Evolutionary conservation across 2,888 invertebrate species (phyloP).

Genomic region (Parthenolecanium corni): DNA sequence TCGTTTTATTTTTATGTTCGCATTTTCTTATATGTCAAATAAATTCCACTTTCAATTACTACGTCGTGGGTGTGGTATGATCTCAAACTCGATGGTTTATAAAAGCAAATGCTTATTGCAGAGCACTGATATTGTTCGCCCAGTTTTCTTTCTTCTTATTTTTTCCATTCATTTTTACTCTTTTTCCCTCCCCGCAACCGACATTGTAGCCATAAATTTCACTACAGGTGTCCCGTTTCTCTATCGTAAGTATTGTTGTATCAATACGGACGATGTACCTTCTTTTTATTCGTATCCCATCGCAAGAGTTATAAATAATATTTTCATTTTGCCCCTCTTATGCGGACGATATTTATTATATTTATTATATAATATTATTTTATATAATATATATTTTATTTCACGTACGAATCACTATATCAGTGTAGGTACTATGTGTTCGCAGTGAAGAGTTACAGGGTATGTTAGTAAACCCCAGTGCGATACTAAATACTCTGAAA

Average conservation of each 20-base stretch:
- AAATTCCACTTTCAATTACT: conserved; percentile 26
- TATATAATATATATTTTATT: too few relatives aligned
- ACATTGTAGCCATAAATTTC: conserved; percentile 25
- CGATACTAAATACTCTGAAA: too few relatives aligned
- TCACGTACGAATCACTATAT: too few relatives aligned
- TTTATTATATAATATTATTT: too few relatives aligned
- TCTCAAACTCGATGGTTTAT: conserved; percentile 1
- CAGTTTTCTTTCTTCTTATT: conserved; percentile 16
- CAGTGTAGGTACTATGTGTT: too few relatives aligned
- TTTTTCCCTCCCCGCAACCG: not conserved
- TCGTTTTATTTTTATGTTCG: conserved; percentile 20
- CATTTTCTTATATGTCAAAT: conserved; percentile 22
- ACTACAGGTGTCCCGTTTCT: conserved; percentile 26
- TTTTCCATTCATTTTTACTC: too few relatives aligned
- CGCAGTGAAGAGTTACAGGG: too few relatives aligned
- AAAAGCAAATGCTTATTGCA: conserved; percentile 19
- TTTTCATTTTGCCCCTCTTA: conserved; percentile 8
- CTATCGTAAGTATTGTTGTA: conserved; percentile 17
- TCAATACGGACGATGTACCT: conserved; percentile 5
- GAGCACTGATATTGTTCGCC: conserved; percentile 22
- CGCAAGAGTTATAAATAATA: conserved; percentile 25
- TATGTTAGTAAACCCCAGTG: too few relatives aligned
- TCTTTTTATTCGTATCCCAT: conserved; percentile 15
- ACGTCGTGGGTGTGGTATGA: conserved; percentile 25
- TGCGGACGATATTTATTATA: conserved; percentile 8